phyloP scores from a whole-genome alignment of 2,113 vertebrate species.

The Hippolais icterina region DNA sequence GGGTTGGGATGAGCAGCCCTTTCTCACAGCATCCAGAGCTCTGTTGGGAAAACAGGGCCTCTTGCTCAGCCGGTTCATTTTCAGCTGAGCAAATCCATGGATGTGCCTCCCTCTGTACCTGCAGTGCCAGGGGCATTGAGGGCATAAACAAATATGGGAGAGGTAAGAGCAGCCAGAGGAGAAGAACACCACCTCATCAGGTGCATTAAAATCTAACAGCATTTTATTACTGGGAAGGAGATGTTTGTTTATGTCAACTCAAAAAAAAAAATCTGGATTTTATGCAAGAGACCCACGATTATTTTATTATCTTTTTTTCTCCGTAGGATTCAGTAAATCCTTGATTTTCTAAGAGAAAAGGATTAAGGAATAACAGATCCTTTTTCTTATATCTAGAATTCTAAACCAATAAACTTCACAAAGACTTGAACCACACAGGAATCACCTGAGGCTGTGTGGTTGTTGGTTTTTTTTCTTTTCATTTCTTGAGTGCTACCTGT shows the following conservation, averaged over 20 bases:
- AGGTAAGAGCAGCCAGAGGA: not conserved
- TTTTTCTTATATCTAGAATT: not conserved
- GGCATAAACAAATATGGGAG: not conserved
- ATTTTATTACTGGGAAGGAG: not conserved
- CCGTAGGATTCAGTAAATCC: not conserved
- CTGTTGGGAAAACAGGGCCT: not conserved
- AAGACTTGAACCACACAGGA: not conserved
- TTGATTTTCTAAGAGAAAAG: not conserved
- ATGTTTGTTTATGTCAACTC: not conserved
- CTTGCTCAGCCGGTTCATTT: slow-evolving; percentile 18
- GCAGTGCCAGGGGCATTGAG: not conserved
- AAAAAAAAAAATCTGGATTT: not conserved
- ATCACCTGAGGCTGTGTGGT: not conserved
- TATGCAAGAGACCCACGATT: not conserved
- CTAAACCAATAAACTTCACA: not conserved
- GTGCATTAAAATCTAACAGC: not conserved
- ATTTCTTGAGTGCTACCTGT: not conserved
- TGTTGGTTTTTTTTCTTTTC: not conserved
- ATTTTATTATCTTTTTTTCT: not conserved
- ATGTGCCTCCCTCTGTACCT: slow-evolving; percentile 58
- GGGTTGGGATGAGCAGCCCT: not conserved
- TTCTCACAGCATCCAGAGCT: slow-evolving; percentile 11
- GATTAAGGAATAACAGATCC: not conserved
- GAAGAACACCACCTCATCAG: not conserved
- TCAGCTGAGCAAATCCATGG: slow-evolving; percentile 30